A percentile compares a stretch with the other conserved stretches of the same genome.
Evolutionary conservation across 1,140 invertebrate species (phyloP).

Genomic region (Dryas iulia): DNA sequence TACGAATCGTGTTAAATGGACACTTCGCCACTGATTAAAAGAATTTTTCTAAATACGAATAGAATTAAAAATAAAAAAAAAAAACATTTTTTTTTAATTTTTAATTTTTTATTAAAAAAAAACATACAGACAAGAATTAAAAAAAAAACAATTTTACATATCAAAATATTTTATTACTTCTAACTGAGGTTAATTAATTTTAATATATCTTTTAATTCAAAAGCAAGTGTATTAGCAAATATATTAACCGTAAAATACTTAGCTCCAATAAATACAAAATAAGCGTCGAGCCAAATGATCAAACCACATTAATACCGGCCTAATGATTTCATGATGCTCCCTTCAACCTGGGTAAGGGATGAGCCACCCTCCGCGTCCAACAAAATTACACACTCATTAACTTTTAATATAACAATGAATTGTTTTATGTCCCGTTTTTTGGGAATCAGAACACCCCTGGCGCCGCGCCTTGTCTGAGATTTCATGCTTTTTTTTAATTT

Average conservation of each 20-base stretch:
- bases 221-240: not conserved
- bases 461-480: constrained; percentile 32
- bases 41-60: too few relatives aligned
- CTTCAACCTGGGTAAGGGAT: constrained; percentile 56
- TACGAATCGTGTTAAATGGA: too few relatives aligned
- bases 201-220: not conserved
- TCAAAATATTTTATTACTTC: too few relatives aligned
- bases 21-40: too few relatives aligned
- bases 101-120: too few relatives aligned
- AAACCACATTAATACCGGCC: constrained; percentile 25
- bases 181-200: too few relatives aligned
- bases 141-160: too few relatives aligned
- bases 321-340: constrained; percentile 33
- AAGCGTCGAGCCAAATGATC: constrained; percentile 13
- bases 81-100: too few relatives aligned
- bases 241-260: not conserved
- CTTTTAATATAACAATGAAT: constrained; percentile 57
- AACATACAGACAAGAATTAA: too few relatives aligned
- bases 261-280: not conserved
- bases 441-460: constrained; percentile 33
- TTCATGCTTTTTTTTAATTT: not conserved
- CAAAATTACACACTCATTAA: constrained; percentile 73
- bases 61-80: too few relatives aligned
- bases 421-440: constrained; percentile 49
- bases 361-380: constrained; percentile 63